A percentile compares a stretch with the other conserved stretches of the same genome.
Evolutionary conservation across 2,888 invertebrate species (phyloP).

Genomic region (Apantesis nais): DNA sequence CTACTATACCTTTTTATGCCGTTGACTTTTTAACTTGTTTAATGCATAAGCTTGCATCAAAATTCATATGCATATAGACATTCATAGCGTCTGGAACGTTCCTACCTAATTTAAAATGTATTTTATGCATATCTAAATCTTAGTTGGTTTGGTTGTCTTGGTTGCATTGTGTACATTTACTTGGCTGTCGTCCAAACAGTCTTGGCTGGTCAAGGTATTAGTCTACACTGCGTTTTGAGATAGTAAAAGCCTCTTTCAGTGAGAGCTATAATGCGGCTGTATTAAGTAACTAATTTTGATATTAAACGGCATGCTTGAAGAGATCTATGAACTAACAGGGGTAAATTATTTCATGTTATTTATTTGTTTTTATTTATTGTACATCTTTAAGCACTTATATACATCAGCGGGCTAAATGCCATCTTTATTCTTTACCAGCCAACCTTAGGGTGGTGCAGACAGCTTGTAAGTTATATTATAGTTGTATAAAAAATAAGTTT

Average conservation of each 20-base stretch:
- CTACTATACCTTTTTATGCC: too few species aligned
- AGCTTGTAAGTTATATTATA: too few species aligned
- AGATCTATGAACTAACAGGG: not conserved
- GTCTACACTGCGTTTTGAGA: constrained; percentile 39
- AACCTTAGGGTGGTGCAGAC: too few species aligned
- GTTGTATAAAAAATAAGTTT: too few species aligned
- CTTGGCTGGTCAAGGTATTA: constrained; percentile 46
- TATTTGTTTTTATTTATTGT: too few species aligned
- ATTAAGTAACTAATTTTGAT: not conserved
- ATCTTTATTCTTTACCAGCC: too few species aligned
- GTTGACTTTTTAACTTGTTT: not conserved
- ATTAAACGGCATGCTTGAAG: not conserved
- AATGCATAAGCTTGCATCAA: constrained; percentile 30
- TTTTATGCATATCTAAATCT: constrained; percentile 57
- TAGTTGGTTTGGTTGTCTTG: constrained; percentile 46
- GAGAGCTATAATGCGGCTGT: constrained; percentile 1
- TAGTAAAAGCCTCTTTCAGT: constrained; percentile 14
- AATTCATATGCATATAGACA: constrained; percentile 44
- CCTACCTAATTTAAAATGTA: constrained; percentile 55
- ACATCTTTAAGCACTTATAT: too few species aligned
- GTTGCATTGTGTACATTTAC: constrained; percentile 47
- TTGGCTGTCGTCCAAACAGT: constrained; percentile 47
- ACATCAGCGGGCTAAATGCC: too few species aligned
- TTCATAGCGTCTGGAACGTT: constrained; percentile 38
- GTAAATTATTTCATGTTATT: too few species aligned